Conservation (phyloP, 2,888 invertebrate genomes). For the Drosophila dives region DNA sequence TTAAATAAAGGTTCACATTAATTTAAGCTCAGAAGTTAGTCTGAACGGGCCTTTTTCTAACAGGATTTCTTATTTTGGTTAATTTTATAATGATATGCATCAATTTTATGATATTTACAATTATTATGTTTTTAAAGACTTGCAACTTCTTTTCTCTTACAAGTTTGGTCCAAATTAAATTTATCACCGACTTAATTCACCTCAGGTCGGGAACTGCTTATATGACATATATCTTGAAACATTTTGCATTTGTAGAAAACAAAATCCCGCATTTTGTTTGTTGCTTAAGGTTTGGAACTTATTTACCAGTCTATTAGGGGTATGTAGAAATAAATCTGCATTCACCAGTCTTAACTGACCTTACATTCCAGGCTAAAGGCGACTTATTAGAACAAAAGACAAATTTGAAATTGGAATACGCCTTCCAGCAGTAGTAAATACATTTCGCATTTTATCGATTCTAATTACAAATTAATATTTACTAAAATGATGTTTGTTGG, state of each 20-base stretch:
- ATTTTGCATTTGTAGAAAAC: background rate
- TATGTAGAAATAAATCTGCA: background rate
- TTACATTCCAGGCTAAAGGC: background rate
- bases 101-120: background rate
- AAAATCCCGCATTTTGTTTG: background rate
- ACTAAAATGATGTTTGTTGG: conserved; percentile 51
- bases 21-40: background rate
- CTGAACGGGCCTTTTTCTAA: background rate
- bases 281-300: background rate
- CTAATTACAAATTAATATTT: conserved; percentile 68
- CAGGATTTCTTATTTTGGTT: background rate
- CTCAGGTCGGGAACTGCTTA: background rate
- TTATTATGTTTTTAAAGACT: background rate
- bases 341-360: no score
- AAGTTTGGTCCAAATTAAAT: background rate
- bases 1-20: conserved; percentile 1
- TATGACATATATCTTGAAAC: background rate
- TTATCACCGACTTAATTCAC: background rate
- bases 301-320: background rate
- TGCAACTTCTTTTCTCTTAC: background rate
- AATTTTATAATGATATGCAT: background rate
- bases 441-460: conserved; percentile 53
- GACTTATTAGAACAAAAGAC: conserved; percentile 31
- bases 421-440: conserved; percentile 65
- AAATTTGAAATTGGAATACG: conserved; percentile 41